phyloP scores from a whole-genome alignment of 1,140 invertebrate species.

The Nixonia krombeini region DNA sequence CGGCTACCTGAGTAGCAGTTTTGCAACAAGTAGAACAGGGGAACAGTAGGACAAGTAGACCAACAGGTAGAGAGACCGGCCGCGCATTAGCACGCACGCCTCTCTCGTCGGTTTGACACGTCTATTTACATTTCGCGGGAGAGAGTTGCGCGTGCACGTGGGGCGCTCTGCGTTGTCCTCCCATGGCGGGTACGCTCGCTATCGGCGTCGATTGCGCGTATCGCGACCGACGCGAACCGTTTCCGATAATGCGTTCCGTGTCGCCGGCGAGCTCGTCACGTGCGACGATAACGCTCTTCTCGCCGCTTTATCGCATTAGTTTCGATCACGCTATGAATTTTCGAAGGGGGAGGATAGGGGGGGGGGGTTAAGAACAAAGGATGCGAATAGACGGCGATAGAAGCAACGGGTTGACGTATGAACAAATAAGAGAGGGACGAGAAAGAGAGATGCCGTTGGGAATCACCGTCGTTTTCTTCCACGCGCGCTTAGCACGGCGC shows the following conservation, averaged over 20 bases:
- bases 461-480: neutral
- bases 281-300: too few relatives aligned
- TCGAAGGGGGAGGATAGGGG: neutral
- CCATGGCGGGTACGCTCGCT: too few relatives aligned
- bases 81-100: neutral
- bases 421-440: too few relatives aligned
- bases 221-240: too few relatives aligned
- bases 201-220: too few relatives aligned
- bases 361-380: neutral
- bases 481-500: neutral
- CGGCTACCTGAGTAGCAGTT: slow-evolving; percentile 26
- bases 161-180: too few relatives aligned
- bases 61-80: slow-evolving; percentile 15
- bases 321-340: neutral
- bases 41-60: slow-evolving; percentile 15
- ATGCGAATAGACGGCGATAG: too few relatives aligned
- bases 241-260: too few relatives aligned
- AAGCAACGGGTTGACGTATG: too few relatives aligned
- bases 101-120: neutral
- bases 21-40: slow-evolving; percentile 16
- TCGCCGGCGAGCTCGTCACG: neutral
- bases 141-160: neutral
- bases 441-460: neutral
- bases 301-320: too few relatives aligned
- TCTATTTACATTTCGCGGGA: slow-evolving; percentile 3